phyloP scores from a whole-genome alignment of 23 tunicate species.

The Oikopleura vanhoeffeni region DNA sequence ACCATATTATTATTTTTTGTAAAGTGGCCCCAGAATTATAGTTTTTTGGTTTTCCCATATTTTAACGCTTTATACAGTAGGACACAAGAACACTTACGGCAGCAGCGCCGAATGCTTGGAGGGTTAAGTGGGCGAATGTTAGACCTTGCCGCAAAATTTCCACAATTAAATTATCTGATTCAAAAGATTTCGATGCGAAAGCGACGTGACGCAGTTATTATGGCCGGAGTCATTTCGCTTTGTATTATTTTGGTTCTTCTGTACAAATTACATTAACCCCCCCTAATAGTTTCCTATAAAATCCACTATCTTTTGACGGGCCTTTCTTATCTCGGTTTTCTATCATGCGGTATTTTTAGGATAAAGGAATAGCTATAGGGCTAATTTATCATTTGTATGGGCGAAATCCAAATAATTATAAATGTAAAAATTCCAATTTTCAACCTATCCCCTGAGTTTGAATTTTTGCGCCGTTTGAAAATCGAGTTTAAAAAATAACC shows the following conservation, averaged over 20 bases:
- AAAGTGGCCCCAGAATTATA: background rate
- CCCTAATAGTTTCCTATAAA: background rate
- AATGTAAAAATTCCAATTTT: too few species aligned
- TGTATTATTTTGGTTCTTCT: constrained; percentile 67
- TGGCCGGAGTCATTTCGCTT: constrained; percentile 39
- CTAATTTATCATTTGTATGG: background rate
- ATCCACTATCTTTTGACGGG: background rate
- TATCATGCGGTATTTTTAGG: too few species aligned
- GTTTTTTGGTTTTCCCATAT: background rate
- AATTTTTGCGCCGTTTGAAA: too few species aligned
- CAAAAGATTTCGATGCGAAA: constrained; percentile 55
- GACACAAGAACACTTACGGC: constrained; percentile 63
- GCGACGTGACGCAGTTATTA: constrained; percentile 65
- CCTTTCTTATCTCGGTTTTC: background rate
- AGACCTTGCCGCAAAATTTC: constrained; percentile 65
- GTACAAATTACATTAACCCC: constrained; percentile 34
- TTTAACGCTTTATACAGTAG: background rate
- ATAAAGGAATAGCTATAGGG: too few species aligned
- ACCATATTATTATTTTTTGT: too few species aligned
- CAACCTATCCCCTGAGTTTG: too few species aligned
- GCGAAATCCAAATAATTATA: background rate
- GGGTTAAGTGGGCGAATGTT: constrained; percentile 64
- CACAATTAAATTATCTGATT: constrained; percentile 61
- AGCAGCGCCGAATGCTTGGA: constrained; percentile 56
- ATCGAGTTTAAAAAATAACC: too few species aligned